Evolutionary conservation across 2,113 vertebrate genomes (phyloP).

Genomic region (Tonatia bakeri): DNA sequence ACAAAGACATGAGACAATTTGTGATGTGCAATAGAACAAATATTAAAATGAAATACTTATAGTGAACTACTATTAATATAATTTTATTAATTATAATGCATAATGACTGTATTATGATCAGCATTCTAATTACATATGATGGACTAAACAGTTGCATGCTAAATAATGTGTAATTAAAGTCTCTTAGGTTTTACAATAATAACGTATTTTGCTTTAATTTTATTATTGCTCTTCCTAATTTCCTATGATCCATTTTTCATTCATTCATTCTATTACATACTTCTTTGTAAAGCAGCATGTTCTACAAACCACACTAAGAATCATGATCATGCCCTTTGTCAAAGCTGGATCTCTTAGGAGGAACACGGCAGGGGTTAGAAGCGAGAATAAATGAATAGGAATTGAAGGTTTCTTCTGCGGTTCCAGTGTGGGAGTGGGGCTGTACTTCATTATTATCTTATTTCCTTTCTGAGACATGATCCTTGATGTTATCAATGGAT

Average conservation of each 20-base stretch:
- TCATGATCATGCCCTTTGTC: not conserved
- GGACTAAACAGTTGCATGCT: conserved; percentile 32
- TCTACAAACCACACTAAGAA: conserved; percentile 52
- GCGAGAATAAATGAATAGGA: not conserved
- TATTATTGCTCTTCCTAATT: conserved; percentile 39
- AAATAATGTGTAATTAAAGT: conserved; percentile 26
- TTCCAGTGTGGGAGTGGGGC: not conserved
- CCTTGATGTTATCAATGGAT: not conserved
- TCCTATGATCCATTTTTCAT: conserved; percentile 9
- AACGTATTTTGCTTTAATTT: conserved; percentile 33
- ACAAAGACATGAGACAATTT: not conserved
- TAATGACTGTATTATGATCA: not conserved
- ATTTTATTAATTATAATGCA: not conserved
- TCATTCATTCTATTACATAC: conserved; percentile 21
- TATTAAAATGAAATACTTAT: not conserved
- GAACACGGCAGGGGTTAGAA: not conserved
- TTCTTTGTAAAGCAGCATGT: not conserved
- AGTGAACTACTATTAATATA: not conserved
- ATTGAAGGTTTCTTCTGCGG: not conserved
- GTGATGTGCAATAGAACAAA: not conserved
- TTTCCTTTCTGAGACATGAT: conserved; percentile 20
- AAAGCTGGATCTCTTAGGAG: not conserved
- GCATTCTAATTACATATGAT: not conserved
- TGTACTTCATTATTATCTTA: not conserved
- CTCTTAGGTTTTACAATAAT: conserved; percentile 9